Evolutionary conservation across 2,797 vertebrate species (phyloP).

Genomic region (Scarus forsteni): DNA sequence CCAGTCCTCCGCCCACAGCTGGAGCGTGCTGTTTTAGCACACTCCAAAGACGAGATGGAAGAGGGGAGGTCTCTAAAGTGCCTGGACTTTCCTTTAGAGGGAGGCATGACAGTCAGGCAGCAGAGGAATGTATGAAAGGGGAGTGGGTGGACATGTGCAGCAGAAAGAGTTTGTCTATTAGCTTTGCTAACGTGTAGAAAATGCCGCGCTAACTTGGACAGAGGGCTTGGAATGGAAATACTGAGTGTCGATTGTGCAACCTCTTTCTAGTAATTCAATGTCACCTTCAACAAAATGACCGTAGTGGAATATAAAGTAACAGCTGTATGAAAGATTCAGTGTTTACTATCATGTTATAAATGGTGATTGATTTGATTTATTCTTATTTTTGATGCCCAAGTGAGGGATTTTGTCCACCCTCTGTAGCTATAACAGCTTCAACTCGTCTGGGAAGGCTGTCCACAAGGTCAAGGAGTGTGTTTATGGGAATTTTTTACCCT

Average conservation of each 20-base stretch:
- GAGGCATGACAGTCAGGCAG: slow-evolving; percentile 16
- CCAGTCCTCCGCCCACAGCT: slow-evolving; percentile 49
- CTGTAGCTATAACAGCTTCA: too few relatives aligned
- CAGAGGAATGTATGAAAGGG: slow-evolving; percentile 18
- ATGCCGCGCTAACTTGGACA: slow-evolving; percentile 1
- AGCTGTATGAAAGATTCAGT: too few relatives aligned
- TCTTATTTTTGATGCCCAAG: too few relatives aligned
- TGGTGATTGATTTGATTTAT: too few relatives aligned
- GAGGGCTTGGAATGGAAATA: slow-evolving; percentile 30
- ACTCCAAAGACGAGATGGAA: slow-evolving; percentile 32
- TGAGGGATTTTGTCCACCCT: too few relatives aligned
- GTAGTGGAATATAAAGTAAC: too few relatives aligned
- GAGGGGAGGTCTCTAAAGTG: slow-evolving; percentile 39
- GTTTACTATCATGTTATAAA: too few relatives aligned
- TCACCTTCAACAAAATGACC: background rate
- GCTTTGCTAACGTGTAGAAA: slow-evolving; percentile 11
- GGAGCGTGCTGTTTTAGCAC: slow-evolving; percentile 52
- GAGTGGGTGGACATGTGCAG: slow-evolving; percentile 39
- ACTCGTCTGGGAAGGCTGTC: too few relatives aligned
- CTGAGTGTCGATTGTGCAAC: slow-evolving; percentile 12
- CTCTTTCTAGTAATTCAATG: slow-evolving; percentile 20
- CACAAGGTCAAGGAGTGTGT: too few relatives aligned
- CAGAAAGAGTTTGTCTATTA: slow-evolving; percentile 24
- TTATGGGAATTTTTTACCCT: too few relatives aligned
- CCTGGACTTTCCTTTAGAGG: slow-evolving; percentile 46